phyloP scores from a whole-genome alignment of 2,888 invertebrate genomes.

The Ophioninae sp. region DNA sequence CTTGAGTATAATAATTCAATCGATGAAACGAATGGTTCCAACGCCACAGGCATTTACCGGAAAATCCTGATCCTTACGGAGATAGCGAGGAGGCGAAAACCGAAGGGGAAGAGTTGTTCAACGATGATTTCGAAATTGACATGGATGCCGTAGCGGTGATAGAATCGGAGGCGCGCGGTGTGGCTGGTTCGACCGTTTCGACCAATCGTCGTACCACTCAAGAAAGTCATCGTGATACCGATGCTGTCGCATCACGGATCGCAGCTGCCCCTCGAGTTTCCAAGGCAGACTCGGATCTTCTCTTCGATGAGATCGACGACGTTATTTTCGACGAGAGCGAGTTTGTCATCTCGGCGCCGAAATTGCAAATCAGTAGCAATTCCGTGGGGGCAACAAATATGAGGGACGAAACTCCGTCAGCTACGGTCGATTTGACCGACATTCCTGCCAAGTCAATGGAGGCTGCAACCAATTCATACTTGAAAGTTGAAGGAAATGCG shows the following conservation, averaged over 20 bases:
- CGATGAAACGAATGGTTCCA: conserved; percentile 12
- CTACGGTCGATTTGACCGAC: not conserved
- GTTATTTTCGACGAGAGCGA: conserved; percentile 35
- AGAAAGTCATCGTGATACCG: not conserved
- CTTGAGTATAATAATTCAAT: no score
- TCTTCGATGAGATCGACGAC: conserved; percentile 57
- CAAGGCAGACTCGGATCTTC: conserved; percentile 50
- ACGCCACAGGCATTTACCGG: conserved; percentile 41
- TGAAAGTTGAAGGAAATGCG: not conserved
- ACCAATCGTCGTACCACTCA: not conserved
- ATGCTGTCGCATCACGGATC: not conserved
- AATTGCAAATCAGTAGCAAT: not conserved
- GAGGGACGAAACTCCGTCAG: not conserved
- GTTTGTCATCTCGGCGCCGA: not conserved
- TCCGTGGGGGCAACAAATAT: not conserved
- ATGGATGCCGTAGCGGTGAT: conserved; percentile 66
- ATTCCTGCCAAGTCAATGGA: not conserved
- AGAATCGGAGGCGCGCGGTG: conserved; percentile 51
- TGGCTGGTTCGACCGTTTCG: not conserved
- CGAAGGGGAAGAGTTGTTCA: conserved; percentile 59
- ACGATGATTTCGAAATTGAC: conserved; percentile 73
- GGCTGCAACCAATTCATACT: not conserved
- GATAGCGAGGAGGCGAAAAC: conserved; percentile 69
- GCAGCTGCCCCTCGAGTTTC: not conserved
- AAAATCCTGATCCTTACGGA: conserved; percentile 81